These are phyloP conservation scores for Amphiura filiformis DNA, from an alignment of 35 echinoderm and acorn worm species.

Conservation along the genomic window DNA sequence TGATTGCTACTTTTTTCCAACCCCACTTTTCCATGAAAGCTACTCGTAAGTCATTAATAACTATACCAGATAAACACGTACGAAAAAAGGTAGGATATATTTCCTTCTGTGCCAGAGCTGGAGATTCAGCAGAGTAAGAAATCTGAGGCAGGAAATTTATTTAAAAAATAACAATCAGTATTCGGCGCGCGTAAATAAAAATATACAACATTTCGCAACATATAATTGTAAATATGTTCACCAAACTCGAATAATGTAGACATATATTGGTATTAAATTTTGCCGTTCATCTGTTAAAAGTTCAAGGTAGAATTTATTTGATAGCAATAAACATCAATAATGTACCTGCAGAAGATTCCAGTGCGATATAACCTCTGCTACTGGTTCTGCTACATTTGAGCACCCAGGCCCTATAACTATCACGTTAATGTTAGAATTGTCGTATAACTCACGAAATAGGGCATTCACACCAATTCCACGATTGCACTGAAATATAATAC, in stretches of 20 bases:
- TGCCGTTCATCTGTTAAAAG: too few relatives aligned
- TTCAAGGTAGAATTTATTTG: too few relatives aligned
- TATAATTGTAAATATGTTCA: too few relatives aligned
- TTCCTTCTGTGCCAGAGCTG: background rate
- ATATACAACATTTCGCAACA: too few relatives aligned
- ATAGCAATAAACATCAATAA: too few relatives aligned
- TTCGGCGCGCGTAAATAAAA: too few relatives aligned
- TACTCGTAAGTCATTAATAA: background rate
- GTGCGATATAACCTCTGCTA: background rate
- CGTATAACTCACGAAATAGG: conserved; percentile 21
- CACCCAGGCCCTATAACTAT: conserved; percentile 6
- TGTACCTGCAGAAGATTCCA: conserved; percentile 41
- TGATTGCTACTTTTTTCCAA: conserved; percentile 31
- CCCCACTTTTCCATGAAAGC: conserved; percentile 12
- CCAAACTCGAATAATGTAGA: too few relatives aligned
- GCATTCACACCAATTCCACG: background rate
- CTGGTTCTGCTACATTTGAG: background rate
- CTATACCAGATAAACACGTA: background rate
- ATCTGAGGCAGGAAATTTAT: background rate
- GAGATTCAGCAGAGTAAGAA: conserved; percentile 6
- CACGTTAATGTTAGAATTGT: conserved; percentile 7
- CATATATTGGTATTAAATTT: too few relatives aligned
- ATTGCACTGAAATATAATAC: conserved; percentile 6
- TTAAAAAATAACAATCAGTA: too few relatives aligned
- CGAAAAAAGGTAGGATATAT: conserved; percentile 13